Base-by-base conservation (phyloP, 1,140 invertebrate genomes). In the Wasmannia auropunctata region DNA sequence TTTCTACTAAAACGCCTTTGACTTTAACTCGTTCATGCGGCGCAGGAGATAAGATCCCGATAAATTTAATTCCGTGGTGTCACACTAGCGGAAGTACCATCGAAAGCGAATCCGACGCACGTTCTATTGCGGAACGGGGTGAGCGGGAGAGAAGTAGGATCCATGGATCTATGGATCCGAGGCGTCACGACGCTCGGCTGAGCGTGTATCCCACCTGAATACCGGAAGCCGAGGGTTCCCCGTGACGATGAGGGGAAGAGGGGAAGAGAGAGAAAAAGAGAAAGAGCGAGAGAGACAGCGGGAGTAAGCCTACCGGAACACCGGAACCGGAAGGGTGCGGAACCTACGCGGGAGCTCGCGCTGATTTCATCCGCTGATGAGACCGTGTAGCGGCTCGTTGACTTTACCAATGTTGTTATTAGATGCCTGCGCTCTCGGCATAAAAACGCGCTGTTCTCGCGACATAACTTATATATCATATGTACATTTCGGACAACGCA, bases 241-340 rank as follows among this genome's bases (percentile, higher is more conserved):
- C 87, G 67, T 85, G 34, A 69, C 76, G 76, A 56, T 28, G 62
- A 86, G 84, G n/a, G 25, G n/a, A n/a, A n/a, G n/a, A n/a, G 19
- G n/a, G 62, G 58, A 70, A 83, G 74, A 63, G 88, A 31, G 65
- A 74, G 67, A 63, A 80, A 49, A 43, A 40, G 60, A 25, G 46
- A 49, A 49, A 88, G 89, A 91, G 87, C 88, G 93, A 6, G 63
- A 37, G 63, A 76, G 28, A 60, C n/a, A n/a, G n/a, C n/a, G n/a
- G n/a, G 79, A 92, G 91, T 92, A 93, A 95, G 93, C 93, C 94
- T 95, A 95, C 94, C 94, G 94, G 94, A 94, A 95, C 94, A 94
- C 94, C 94, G 94, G 94, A 95, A 95, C 94, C 94, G 94, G 94
- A 95, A 94, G 94, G 94, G 94, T 91, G 94, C 94, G 94, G 93